A percentile compares a stretch with the other conserved stretches of the same genome.
phyloP scores from a whole-genome alignment of 2,113 vertebrate genomes.

The Stomatorhinus ivindoensis region DNA sequence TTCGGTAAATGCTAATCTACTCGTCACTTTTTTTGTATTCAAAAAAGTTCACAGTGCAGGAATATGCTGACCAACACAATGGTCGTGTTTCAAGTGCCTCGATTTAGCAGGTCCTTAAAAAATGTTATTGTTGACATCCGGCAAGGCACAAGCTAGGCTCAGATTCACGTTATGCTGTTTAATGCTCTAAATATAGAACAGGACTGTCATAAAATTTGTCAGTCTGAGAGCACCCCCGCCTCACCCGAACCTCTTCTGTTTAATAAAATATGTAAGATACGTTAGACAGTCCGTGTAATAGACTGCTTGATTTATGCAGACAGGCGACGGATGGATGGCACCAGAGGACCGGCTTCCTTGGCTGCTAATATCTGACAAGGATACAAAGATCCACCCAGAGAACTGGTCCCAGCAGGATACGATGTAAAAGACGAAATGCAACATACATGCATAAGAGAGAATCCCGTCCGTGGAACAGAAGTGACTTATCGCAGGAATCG shows the following conservation, averaged over 20 bases:
- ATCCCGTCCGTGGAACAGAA: not conserved
- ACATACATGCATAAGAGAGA: not conserved
- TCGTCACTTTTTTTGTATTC: not conserved
- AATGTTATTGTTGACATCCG: not conserved
- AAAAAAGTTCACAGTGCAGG: not conserved
- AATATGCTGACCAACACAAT: not conserved
- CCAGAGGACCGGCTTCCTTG: not conserved
- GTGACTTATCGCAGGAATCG: not conserved
- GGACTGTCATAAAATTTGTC: constrained; percentile 10
- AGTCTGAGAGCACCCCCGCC: not conserved
- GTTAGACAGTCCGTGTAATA: not conserved
- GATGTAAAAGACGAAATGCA: not conserved
- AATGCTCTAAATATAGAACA: constrained; percentile 6
- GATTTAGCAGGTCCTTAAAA: not conserved
- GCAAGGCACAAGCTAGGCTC: not conserved
- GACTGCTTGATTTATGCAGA: not conserved
- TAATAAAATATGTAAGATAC: constrained; percentile 10
- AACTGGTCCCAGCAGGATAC: not conserved
- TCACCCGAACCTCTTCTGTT: not conserved
- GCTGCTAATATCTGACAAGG: not conserved
- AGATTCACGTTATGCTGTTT: not conserved
- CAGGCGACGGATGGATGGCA: not conserved
- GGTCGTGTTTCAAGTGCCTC: not conserved
- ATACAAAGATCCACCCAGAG: not conserved
- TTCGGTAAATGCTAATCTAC: not conserved